These are phyloP conservation scores for Styela plicata DNA, from an alignment of 23 tunicate genomes.

Conservation along the genomic window DNA sequence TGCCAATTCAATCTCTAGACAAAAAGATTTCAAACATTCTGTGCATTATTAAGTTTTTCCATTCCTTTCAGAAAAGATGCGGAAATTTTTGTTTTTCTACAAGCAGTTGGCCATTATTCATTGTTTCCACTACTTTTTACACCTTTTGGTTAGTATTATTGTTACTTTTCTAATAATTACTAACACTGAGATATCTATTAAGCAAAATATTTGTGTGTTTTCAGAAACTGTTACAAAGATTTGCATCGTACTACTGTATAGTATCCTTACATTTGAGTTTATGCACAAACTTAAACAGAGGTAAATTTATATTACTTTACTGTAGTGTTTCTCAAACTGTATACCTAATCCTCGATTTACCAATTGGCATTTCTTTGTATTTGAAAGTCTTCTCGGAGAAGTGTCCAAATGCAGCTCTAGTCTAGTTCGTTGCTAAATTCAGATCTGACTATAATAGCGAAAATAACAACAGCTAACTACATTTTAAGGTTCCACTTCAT, in stretches of 20 bases:
- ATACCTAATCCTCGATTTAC: neutral
- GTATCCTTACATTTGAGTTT: constrained; percentile 27
- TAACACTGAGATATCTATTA: too few species aligned
- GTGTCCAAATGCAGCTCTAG: too few species aligned
- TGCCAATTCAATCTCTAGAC: too few species aligned
- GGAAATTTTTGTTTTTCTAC: constrained; percentile 55
- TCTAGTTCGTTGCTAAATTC: too few species aligned
- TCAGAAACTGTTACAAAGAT: constrained; percentile 60
- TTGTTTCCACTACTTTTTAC: constrained; percentile 76
- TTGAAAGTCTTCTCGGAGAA: too few species aligned
- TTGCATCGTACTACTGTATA: constrained; percentile 46
- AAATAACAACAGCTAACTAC: too few species aligned
- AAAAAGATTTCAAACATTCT: too few species aligned
- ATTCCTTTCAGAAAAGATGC: constrained; percentile 41
- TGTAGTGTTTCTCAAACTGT: neutral
- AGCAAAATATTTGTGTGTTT: neutral
- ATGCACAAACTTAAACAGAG: constrained; percentile 7
- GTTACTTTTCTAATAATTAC: neutral
- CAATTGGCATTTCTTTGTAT: too few species aligned
- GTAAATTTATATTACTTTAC: neutral
- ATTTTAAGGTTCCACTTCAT: too few species aligned
- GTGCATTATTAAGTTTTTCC: too few species aligned
- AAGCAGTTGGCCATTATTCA: constrained; percentile 87
- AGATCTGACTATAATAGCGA: too few species aligned
- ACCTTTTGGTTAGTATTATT: constrained; percentile 30